A percentile compares a stretch with the other conserved stretches of the same genome.
Evolutionary conservation across 2,888 invertebrate genomes (phyloP).

Genomic region (Cetonia aurata): DNA sequence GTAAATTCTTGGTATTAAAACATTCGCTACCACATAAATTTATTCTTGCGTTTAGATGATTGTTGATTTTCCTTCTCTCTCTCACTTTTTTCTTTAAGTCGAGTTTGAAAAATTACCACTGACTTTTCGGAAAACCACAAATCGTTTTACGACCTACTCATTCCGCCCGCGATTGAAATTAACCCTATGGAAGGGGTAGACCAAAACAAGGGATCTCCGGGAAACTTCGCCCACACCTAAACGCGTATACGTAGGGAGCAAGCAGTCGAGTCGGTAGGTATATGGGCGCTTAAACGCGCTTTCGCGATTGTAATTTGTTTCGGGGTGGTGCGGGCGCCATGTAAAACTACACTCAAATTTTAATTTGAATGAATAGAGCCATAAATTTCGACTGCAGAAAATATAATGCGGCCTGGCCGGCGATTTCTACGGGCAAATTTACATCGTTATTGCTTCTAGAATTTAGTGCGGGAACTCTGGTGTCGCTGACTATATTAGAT

Average conservation of each 20-base stretch:
- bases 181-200: conserved; percentile 48
- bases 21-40: neutral
- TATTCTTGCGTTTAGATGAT: neutral
- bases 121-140: conserved; percentile 34
- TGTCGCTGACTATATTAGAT: conserved; percentile 44
- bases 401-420: conserved; percentile 63
- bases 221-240: conserved; percentile 54
- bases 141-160: conserved; percentile 38
- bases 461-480: conserved; percentile 60
- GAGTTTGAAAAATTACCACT: conserved; percentile 21
- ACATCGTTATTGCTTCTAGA: conserved; percentile 66
- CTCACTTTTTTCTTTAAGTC: conserved; percentile 12
- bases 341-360: conserved; percentile 64
- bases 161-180: conserved; percentile 38
- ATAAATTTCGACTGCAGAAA: conserved; percentile 62
- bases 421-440: conserved; percentile 65
- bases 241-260: neutral
- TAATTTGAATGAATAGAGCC: conserved; percentile 64
- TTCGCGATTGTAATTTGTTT: conserved; percentile 57
- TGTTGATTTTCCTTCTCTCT: neutral
- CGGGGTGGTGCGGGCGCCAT: conserved; percentile 50
- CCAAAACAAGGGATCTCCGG: conserved; percentile 57
- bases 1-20: neutral
- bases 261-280: too few relatives aligned
- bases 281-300: conserved; percentile 1